Conservation (phyloP, 1,140 invertebrate genomes). For the Monochamus saltuarius region DNA sequence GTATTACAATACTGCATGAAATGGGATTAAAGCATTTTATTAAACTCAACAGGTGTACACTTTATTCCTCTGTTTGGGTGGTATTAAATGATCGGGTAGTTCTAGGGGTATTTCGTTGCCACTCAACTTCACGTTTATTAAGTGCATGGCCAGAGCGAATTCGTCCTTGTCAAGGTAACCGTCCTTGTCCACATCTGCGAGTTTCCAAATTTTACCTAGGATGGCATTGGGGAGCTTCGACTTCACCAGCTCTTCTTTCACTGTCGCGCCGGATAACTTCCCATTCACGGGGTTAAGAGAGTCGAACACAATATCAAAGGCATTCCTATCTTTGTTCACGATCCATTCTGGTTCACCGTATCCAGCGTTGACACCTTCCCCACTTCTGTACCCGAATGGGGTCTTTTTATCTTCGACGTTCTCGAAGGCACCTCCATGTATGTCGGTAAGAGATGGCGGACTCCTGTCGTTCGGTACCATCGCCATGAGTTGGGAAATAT, state of each 20-base stretch:
- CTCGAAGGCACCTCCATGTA: conserved; percentile 85
- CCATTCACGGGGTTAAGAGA: conserved; percentile 84
- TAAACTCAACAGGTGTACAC: conserved; percentile 13
- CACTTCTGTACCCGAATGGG: conserved; percentile 93
- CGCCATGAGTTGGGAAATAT: conserved; percentile 72
- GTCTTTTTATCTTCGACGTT: conserved; percentile 81
- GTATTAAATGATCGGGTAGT: conserved; percentile 91
- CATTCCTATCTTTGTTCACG: conserved; percentile 81
- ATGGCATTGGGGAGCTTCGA: conserved; percentile 97
- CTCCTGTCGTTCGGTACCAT: conserved; percentile 65
- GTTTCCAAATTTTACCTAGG: conserved; percentile 96
- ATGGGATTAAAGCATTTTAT: background rate
- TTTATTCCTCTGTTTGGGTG: conserved; percentile 73
- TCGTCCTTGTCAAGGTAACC: conserved; percentile 94
- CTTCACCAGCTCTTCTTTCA: conserved; percentile 96
- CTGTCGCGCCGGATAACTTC: conserved; percentile 90
- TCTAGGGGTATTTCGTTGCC: conserved; percentile 89
- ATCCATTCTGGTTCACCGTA: conserved; percentile 96
- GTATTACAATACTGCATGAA: background rate
- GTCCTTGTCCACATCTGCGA: conserved; percentile 95
- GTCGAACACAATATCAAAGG: conserved; percentile 87
- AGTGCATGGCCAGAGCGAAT: conserved; percentile 97
- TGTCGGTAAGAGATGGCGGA: conserved; percentile 18
- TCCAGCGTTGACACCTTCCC: conserved; percentile 95
- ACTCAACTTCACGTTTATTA: conserved; percentile 92